Evolutionary conservation across 2,113 vertebrate species (phyloP).

Genomic region (Plectropomus leopardus): DNA sequence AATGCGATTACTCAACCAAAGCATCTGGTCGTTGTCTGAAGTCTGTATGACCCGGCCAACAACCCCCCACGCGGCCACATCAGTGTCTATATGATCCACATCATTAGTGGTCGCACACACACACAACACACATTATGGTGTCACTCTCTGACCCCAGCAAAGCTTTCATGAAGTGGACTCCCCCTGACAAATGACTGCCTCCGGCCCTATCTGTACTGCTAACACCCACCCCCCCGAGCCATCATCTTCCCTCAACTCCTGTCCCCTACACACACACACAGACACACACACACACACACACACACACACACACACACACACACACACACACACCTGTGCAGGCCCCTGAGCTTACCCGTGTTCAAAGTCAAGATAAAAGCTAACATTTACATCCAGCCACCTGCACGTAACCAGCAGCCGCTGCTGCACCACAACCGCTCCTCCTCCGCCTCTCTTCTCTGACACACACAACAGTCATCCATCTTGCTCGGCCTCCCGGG

Average conservation of each 20-base stretch:
- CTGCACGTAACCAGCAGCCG: conserved; percentile 71
- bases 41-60: conserved; percentile 18
- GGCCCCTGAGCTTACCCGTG: conserved; percentile 65
- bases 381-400: conserved; percentile 68
- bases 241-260: conserved; percentile 31
- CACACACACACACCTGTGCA: conserved; percentile 64
- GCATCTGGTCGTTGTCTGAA: conserved; percentile 74
- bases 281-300: no score
- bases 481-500: conserved; percentile 64
- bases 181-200: conserved; percentile 63
- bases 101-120: conserved; percentile 63
- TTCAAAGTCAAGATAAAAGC: conserved; percentile 82
- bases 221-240: conserved; percentile 22
- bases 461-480: conserved; percentile 73
- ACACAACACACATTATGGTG: conserved; percentile 40
- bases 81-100: conserved; percentile 59
- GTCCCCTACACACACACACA: conserved; percentile 13
- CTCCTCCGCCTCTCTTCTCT: conserved; percentile 43
- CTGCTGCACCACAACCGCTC: conserved; percentile 19
- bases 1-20: conserved; percentile 62
- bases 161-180: conserved; percentile 31
- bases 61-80: conserved; percentile 45
- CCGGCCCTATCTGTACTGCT: conserved; percentile 44
- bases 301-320: conserved; percentile 35
- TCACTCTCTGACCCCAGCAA: conserved; percentile 60